Evolutionary conservation across 2,113 vertebrate species (phyloP).

Genomic region (Gymnocephalus cernua): DNA sequence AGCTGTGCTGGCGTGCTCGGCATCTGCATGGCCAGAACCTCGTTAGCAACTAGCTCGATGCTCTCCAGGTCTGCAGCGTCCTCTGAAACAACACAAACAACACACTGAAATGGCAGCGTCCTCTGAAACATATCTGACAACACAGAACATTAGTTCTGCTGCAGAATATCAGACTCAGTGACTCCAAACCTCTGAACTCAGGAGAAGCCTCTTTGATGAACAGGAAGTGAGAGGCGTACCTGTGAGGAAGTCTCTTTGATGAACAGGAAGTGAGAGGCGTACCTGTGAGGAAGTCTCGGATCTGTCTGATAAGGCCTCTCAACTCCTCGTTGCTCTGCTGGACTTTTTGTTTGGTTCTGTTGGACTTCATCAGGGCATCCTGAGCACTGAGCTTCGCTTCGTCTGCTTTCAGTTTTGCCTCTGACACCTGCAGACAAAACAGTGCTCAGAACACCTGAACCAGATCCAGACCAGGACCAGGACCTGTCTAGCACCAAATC

Average conservation of each 20-base stretch:
- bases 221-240: background rate
- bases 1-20: constrained; percentile 94
- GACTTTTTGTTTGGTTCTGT: constrained; percentile 91
- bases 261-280: constrained; percentile 61
- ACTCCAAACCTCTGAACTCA: no score
- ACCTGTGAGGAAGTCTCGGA: constrained; percentile 95
- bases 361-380: constrained; percentile 91
- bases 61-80: constrained; percentile 95
- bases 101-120: no score
- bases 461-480: no score
- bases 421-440: constrained; percentile 86
- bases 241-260: background rate
- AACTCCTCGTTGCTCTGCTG: constrained; percentile 94
- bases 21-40: constrained; percentile 97
- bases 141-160: no score
- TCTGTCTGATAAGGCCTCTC: constrained; percentile 93
- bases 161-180: no score
- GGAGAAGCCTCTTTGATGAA: background rate
- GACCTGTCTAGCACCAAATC: no score
- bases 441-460: background rate
- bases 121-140: no score
- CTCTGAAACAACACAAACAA: constrained; percentile 80
- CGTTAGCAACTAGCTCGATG: constrained; percentile 93
- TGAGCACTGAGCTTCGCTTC: constrained; percentile 93
- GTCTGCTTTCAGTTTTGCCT: constrained; percentile 93